Percentiles rank a stretch among this genome's conserved stretches.
Conservation (phyloP, 2,113 vertebrate genomes). For the Gallinago jamesoni region DNA sequence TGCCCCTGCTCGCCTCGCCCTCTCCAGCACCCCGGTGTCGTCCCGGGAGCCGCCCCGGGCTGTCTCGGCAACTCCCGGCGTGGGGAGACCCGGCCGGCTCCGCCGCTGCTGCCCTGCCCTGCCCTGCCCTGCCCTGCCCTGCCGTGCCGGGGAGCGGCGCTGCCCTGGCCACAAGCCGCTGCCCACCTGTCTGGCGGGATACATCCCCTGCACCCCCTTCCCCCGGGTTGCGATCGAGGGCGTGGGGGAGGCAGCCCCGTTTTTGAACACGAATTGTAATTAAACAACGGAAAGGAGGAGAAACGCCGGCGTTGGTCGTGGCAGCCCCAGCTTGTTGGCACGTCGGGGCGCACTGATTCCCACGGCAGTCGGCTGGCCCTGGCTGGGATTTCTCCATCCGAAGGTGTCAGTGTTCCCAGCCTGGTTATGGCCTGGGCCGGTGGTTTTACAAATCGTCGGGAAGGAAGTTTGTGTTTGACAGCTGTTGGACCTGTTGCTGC, state of each 20-base stretch:
- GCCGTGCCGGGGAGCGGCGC: background rate
- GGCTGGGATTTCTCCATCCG: fast-evolving
- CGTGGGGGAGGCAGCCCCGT: background rate
- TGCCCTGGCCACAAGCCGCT: fast-evolving
- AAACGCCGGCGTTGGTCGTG: fast-evolving
- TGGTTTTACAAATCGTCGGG: background rate
- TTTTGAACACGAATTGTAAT: fast-evolving
- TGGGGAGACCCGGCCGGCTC: background rate
- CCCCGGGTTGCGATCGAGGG: background rate
- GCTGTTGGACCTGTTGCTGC: background rate
- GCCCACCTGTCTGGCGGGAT: background rate
- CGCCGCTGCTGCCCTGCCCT: background rate
- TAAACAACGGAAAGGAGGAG: background rate
- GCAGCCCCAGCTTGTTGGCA: fast-evolving
- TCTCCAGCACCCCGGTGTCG: background rate
- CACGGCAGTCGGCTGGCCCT: fast-evolving
- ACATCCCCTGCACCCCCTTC: background rate
- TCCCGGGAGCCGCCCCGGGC: background rate
- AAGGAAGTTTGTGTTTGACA: background rate
- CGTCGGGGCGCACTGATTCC: fast-evolving
- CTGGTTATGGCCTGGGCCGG: fast-evolving
- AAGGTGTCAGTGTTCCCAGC: background rate
- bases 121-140: background rate
- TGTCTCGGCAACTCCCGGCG: background rate
- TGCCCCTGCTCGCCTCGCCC: background rate